Evolutionary conservation across 1,140 invertebrate species (phyloP).

Genomic region (Zaprionus nigranus): DNA sequence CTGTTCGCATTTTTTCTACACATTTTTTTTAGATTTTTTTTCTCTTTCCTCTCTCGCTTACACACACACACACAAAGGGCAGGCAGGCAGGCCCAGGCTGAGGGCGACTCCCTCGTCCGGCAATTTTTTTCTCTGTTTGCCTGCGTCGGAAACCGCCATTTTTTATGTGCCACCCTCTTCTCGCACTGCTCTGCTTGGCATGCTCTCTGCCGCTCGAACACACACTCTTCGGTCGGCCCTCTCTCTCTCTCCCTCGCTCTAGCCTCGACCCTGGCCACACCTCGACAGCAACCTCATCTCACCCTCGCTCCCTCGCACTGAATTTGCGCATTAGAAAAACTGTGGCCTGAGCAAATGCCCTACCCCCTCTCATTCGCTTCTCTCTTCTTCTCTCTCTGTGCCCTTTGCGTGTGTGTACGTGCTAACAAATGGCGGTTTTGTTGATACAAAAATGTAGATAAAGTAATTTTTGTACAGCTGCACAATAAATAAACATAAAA

Average conservation of each 20-base stretch:
- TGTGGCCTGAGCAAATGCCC: conserved; percentile 47
- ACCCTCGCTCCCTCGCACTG: conserved; percentile 48
- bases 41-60: conserved; percentile 41
- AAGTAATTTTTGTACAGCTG: conserved; percentile 14
- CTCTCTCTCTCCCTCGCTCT: not conserved
- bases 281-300: not conserved
- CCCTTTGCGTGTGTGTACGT: conserved; percentile 10
- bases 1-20: conserved; percentile 58
- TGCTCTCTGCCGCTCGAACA: not conserved
- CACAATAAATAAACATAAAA: not conserved
- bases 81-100: conserved; percentile 4
- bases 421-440: conserved; percentile 44
- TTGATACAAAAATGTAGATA: conserved; percentile 29
- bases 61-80: not conserved
- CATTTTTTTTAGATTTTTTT: conserved; percentile 61
- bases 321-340: conserved; percentile 78
- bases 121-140: conserved; percentile 57
- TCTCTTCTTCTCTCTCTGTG: not conserved
- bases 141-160: conserved; percentile 80
- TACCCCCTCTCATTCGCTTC: not conserved
- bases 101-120: conserved; percentile 25
- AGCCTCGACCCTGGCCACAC: conserved; percentile 33
- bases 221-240: not conserved
- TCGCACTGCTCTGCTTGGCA: not conserved
- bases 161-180: conserved; percentile 64